Conservation (phyloP, 2,888 invertebrate species). For the Metallyticus violacea region DNA sequence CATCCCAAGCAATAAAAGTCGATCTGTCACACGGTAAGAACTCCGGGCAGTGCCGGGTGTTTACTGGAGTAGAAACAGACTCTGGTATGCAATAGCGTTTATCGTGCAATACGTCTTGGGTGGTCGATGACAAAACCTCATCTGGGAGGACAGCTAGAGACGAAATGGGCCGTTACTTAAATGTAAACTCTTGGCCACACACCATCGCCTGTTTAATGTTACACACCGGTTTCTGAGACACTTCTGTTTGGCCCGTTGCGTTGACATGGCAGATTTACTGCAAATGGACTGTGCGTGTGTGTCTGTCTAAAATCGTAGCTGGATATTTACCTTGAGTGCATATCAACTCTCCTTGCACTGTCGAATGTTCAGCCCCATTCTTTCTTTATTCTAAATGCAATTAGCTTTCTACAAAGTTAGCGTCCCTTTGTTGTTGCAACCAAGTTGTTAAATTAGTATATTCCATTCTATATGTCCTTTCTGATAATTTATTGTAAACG, state of each 20-base stretch:
- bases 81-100: not conserved
- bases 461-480: too few relatives aligned
- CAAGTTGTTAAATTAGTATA: too few relatives aligned
- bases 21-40: not conserved
- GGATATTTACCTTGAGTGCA: not conserved
- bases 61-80: too few relatives aligned
- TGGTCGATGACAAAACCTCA: not conserved
- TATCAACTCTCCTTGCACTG: not conserved
- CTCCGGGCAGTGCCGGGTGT: not conserved
- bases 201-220: not conserved
- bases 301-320: not conserved
- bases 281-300: not conserved
- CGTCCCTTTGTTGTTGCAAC: too few relatives aligned
- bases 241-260: not conserved
- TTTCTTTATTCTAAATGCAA: too few relatives aligned
- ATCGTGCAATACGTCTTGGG: not conserved
- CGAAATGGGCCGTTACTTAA: not conserved
- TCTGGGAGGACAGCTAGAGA: not conserved
- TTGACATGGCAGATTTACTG: not conserved
- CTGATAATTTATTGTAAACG: too few relatives aligned
- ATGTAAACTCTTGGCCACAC: not conserved
- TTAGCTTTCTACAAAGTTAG: too few relatives aligned
- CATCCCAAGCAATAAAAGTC: too few relatives aligned
- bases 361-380: too few relatives aligned
- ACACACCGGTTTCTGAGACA: not conserved